Evolutionary conservation across 2,797 vertebrate species (phyloP).

Genomic region (Microchirus variegatus): DNA sequence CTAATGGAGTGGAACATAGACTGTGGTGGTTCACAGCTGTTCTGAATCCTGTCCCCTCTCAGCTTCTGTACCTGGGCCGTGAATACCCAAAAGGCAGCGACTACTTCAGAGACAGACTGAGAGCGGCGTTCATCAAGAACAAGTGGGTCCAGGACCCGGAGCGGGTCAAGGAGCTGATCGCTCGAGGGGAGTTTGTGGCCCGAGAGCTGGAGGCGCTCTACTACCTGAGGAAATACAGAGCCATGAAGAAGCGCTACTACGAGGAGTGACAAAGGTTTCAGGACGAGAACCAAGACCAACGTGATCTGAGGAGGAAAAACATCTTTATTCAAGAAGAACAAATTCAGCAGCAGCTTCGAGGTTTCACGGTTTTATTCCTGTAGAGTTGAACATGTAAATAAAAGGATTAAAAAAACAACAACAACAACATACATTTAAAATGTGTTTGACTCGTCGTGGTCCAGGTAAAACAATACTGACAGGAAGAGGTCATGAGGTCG

Average conservation of each 20-base stretch:
- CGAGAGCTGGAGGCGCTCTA: constrained; percentile 91
- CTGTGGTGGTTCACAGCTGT: background rate
- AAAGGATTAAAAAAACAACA: constrained; percentile 14
- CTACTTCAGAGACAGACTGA: constrained; percentile 87
- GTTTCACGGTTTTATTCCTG: constrained; percentile 9
- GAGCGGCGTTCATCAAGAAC: constrained; percentile 85
- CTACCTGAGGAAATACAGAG: constrained; percentile 90
- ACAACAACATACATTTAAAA: background rate
- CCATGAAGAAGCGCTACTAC: constrained; percentile 90
- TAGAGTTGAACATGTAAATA: constrained; percentile 20
- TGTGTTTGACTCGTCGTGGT: background rate
- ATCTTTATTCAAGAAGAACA: constrained; percentile 1
- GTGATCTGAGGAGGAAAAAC: background rate
- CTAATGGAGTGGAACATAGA: too few relatives aligned
- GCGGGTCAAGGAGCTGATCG: constrained; percentile 84
- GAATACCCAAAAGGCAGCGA: constrained; percentile 89
- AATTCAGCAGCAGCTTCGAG: background rate
- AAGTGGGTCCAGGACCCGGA: constrained; percentile 84
- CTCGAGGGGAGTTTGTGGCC: constrained; percentile 83
- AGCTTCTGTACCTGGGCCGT: constrained; percentile 87
- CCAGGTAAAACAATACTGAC: background rate
- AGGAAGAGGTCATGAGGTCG: constrained; percentile 20
- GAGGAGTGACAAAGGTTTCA: constrained; percentile 29
- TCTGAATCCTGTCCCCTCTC: background rate
- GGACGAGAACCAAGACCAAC: background rate